Conservation (phyloP, 2,888 invertebrate species). For the Limnephilus lunatus region DNA sequence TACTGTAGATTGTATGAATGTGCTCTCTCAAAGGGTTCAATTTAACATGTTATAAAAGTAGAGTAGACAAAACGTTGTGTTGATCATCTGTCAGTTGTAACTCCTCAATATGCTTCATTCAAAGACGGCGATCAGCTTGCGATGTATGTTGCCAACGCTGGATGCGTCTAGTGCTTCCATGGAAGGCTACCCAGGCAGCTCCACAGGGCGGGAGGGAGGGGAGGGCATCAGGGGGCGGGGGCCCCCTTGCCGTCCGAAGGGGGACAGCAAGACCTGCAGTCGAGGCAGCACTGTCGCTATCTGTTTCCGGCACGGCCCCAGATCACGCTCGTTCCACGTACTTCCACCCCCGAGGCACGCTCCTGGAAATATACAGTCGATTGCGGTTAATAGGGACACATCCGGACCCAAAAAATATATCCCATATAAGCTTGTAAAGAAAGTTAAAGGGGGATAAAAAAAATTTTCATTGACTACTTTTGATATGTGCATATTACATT, state of each 20-base stretch:
- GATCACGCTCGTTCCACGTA: slow-evolving; percentile 66
- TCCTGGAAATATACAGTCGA: slow-evolving; percentile 70
- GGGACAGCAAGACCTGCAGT: slow-evolving; percentile 77
- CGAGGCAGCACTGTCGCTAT: slow-evolving; percentile 78
- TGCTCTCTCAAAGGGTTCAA: neutral
- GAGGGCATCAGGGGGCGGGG: slow-evolving; percentile 54
- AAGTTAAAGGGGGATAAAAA: no score
- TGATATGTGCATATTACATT: no score
- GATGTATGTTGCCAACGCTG: neutral
- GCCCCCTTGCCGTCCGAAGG: slow-evolving; percentile 67
- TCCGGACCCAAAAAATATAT: neutral
- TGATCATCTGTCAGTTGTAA: neutral
- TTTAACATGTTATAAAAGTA: neutral
- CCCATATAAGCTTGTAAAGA: no score
- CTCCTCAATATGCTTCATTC: neutral
- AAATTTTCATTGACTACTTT: no score
- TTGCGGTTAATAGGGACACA: neutral
- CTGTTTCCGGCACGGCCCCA: slow-evolving; percentile 74
- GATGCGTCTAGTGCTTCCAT: slow-evolving; percentile 76
- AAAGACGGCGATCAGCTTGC: neutral
- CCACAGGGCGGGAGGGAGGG: slow-evolving; percentile 80
- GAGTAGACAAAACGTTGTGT: neutral
- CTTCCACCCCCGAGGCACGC: slow-evolving; percentile 70
- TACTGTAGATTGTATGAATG: neutral
- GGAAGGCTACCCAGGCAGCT: slow-evolving; percentile 75